phyloP scores from a whole-genome alignment of 2,888 invertebrate species.

The Sinhomidia bicolor region DNA sequence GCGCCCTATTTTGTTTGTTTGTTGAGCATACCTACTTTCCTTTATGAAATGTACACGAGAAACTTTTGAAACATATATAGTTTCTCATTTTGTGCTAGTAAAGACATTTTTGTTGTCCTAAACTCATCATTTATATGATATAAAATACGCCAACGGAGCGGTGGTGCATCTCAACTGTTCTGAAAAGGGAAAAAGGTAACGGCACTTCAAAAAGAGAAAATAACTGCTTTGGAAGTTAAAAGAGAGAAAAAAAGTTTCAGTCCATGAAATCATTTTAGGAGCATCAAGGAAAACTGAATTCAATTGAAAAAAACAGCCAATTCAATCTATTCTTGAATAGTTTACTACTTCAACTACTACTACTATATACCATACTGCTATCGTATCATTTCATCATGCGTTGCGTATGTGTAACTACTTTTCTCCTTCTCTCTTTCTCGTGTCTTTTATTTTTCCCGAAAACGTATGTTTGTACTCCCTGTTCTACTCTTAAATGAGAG shows the following conservation, averaged over 20 bases:
- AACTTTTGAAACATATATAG: too few relatives aligned
- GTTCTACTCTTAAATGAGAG: conserved; percentile 10
- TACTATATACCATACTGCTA: not conserved
- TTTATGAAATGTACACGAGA: not conserved
- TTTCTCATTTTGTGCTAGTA: too few relatives aligned
- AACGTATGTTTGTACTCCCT: not conserved
- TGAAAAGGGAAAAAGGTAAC: conserved; percentile 30
- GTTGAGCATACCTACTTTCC: not conserved
- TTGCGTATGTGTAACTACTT: not conserved
- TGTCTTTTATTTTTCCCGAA: conserved; percentile 7
- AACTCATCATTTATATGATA: not conserved
- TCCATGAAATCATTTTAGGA: conserved; percentile 61
- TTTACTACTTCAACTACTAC: not conserved
- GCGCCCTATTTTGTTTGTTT: too few relatives aligned
- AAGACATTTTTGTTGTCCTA: not conserved
- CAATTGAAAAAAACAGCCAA: conserved; percentile 69
- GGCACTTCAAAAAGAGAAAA: not conserved
- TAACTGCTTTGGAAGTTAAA: not conserved
- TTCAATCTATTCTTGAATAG: conserved; percentile 63
- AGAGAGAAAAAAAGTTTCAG: conserved; percentile 2
- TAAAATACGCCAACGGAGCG: not conserved
- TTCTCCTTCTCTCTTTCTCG: not conserved
- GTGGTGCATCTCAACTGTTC: not conserved
- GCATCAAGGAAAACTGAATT: conserved; percentile 71
- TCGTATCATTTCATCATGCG: not conserved